phyloP scores from a whole-genome alignment of 1,140 invertebrate genomes.

The Heliconius hermathena region DNA sequence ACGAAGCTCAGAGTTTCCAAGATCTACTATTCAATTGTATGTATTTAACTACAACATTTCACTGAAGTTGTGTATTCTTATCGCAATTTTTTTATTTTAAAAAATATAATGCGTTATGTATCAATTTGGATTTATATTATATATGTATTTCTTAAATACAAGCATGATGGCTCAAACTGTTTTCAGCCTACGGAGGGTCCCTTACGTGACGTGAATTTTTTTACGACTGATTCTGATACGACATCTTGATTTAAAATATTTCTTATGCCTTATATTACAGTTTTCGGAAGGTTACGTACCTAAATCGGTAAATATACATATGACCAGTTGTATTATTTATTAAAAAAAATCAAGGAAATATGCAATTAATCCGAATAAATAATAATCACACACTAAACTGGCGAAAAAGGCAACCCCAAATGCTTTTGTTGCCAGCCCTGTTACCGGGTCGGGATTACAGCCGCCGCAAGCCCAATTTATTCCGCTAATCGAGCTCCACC shows the following conservation, averaged over 20 bases:
- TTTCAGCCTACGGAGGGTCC: conserved; percentile 60
- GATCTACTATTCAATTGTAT: conserved; percentile 31
- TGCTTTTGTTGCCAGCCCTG: conserved; percentile 69
- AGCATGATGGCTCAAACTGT: conserved; percentile 45
- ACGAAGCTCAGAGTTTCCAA: conserved; percentile 41
- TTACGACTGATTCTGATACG: conserved; percentile 64
- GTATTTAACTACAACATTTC: background rate
- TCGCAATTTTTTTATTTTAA: no score
- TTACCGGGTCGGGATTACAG: conserved; percentile 65
- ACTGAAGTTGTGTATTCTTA: background rate
- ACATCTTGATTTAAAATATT: background rate
- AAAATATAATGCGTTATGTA: no score
- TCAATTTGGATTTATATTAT: no score
- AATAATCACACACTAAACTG: conserved; percentile 72
- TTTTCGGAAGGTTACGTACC: no score
- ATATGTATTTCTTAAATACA: no score
- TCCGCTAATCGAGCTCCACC: conserved; percentile 73
- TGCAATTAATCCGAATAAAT: conserved; percentile 75
- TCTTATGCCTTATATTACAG: no score
- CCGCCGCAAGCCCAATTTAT: conserved; percentile 75
- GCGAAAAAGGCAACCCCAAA: conserved; percentile 50
- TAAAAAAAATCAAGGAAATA: conserved; percentile 40
- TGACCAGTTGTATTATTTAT: background rate
- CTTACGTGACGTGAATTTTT: conserved; percentile 77
- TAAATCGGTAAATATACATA: background rate